Evolutionary conservation across 2,113 vertebrate species (phyloP).

Genomic region (Bambusicola thoracicus): DNA sequence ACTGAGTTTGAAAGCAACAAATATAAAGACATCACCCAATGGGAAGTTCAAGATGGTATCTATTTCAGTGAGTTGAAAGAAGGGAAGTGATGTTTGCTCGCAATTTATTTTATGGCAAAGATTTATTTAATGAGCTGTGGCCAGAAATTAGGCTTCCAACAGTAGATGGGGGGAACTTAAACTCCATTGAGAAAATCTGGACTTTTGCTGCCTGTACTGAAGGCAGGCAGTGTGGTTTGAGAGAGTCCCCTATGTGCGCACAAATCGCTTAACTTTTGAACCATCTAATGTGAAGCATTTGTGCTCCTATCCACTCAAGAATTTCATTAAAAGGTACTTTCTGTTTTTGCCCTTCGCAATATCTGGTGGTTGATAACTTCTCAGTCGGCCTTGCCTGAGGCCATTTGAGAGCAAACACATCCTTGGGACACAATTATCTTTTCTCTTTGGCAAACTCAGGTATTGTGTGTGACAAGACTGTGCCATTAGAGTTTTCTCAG

Average conservation of each 20-base stretch:
- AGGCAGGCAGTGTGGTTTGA: not conserved
- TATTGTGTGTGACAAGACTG: not conserved
- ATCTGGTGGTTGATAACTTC: not conserved
- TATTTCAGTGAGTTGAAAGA: conserved; percentile 1
- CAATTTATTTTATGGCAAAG: not conserved
- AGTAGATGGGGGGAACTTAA: not conserved
- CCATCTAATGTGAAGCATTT: not conserved
- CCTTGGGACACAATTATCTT: not conserved
- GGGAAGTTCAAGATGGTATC: conserved; percentile 36
- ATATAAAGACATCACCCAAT: conserved; percentile 12
- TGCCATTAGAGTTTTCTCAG: not conserved
- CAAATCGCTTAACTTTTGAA: not conserved
- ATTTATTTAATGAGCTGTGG: not conserved
- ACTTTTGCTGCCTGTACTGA: not conserved
- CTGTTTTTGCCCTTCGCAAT: not conserved
- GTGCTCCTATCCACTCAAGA: not conserved
- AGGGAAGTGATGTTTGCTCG: not conserved
- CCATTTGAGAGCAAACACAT: not conserved
- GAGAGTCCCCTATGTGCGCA: not conserved
- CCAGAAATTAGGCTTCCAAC: not conserved
- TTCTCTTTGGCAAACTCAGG: not conserved
- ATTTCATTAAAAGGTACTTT: not conserved
- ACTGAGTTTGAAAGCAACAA: conserved; percentile 30
- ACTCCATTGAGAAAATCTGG: not conserved
- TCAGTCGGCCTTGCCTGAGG: not conserved